Evolutionary conservation across 2,888 invertebrate genomes (phyloP).

Genomic region (Ctenicera cuprea): DNA sequence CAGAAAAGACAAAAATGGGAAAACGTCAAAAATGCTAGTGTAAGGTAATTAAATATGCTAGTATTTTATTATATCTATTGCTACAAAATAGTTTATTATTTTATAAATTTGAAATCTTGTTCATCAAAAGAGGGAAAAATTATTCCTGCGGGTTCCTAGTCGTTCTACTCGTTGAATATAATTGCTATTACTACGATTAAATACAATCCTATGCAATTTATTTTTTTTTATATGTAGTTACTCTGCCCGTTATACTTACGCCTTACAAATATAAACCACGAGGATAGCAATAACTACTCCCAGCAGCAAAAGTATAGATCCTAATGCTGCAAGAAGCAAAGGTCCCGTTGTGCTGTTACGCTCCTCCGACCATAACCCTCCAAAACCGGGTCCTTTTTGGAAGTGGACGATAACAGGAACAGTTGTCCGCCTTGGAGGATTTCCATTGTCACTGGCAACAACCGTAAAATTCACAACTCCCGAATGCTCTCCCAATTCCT

Average conservation of each 20-base stretch:
- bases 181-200: no score
- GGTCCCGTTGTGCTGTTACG: conserved; percentile 65
- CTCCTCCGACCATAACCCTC: conserved; percentile 54
- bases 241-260: conserved; percentile 74
- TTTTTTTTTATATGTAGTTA: no score
- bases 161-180: no score
- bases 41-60: no score
- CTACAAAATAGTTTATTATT: no score
- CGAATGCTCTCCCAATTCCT: conserved; percentile 60
- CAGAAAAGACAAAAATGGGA: no score
- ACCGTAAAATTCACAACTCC: conserved; percentile 71
- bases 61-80: no score
- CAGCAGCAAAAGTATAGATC: conserved; percentile 83
- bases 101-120: no score
- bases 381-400: conserved; percentile 70
- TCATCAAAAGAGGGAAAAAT: no score
- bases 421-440: conserved; percentile 85
- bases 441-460: conserved; percentile 89
- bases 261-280: conserved; percentile 85
- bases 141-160: no score
- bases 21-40: no score
- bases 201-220: no score
- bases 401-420: conserved; percentile 82
- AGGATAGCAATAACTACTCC: conserved; percentile 85
- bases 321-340: conserved; percentile 77